Conservation (phyloP, 2,113 vertebrate genomes). For the Erinaceus europaeus region DNA sequence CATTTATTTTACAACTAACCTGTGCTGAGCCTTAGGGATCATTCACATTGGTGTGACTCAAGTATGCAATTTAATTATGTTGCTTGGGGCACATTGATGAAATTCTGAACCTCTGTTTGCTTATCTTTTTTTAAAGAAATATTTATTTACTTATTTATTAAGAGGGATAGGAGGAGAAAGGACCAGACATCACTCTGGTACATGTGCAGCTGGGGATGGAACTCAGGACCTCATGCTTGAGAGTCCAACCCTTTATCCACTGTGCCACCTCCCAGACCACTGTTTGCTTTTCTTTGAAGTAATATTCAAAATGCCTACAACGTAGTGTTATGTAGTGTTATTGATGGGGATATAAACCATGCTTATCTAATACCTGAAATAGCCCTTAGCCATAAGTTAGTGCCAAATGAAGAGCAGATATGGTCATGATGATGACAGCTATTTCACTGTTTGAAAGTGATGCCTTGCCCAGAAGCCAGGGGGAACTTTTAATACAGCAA, state of each 20-base stretch:
- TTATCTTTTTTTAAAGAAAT: too few species aligned
- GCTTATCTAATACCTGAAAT: not conserved
- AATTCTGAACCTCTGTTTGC: not conserved
- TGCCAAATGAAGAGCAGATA: not conserved
- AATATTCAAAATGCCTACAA: not conserved
- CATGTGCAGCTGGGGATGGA: too few species aligned
- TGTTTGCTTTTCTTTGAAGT: not conserved
- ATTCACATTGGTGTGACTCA: not conserved
- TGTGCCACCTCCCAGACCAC: too few species aligned
- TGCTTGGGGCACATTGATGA: not conserved
- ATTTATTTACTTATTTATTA: too few species aligned
- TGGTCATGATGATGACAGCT: not conserved
- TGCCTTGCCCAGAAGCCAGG: not conserved
- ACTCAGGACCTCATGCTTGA: too few species aligned
- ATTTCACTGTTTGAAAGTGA: constrained; percentile 1
- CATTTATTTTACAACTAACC: not conserved
- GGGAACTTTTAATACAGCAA: not conserved
- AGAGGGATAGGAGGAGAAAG: too few species aligned
- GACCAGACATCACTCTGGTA: too few species aligned
- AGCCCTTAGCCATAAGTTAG: not conserved
- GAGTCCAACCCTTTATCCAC: too few species aligned
- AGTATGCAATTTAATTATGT: not conserved
- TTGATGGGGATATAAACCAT: not conserved
- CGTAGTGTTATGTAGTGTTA: not conserved
- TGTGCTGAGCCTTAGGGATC: not conserved